phyloP scores from a whole-genome alignment of 2,888 invertebrate species.

The Proisotoma minuta region DNA sequence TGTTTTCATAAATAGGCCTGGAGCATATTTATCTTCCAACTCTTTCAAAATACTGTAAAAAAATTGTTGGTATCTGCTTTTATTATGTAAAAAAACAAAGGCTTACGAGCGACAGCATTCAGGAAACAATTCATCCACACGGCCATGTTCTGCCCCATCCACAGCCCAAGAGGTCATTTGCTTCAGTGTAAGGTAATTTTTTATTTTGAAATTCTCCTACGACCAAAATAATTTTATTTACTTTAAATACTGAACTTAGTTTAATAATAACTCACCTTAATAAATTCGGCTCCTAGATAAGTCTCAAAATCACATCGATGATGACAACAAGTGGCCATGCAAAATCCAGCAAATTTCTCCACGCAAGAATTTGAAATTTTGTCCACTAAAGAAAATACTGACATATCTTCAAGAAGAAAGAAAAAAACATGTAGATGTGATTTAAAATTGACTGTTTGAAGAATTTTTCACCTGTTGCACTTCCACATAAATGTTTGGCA shows the following conservation, averaged over 20 bases:
- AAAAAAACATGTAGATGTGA: constrained; percentile 8
- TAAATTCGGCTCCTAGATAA: constrained; percentile 60
- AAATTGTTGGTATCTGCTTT: too few species aligned
- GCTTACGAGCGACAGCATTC: too few species aligned
- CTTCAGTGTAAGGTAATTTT: too few species aligned
- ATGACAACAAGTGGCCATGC: constrained; percentile 86
- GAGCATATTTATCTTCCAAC: too few species aligned
- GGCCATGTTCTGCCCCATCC: too few species aligned
- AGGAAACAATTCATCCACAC: too few species aligned
- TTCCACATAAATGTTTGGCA: constrained; percentile 86
- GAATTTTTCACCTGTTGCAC: constrained; percentile 70
- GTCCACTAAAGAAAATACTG: constrained; percentile 62
- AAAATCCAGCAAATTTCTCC: constrained; percentile 56
- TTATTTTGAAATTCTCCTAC: too few species aligned
- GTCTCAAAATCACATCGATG: constrained; percentile 62
- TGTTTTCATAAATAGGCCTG: constrained; percentile 21
- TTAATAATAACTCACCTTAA: constrained; percentile 54
- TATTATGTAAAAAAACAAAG: too few species aligned
- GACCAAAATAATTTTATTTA: too few species aligned
- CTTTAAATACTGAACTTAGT: too few species aligned
- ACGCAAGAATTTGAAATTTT: constrained; percentile 49
- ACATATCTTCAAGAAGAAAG: constrained; percentile 59
- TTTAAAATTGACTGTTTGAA: background rate
- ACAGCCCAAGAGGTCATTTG: too few species aligned
- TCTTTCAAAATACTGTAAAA: too few species aligned